Conservation (phyloP, 2,113 vertebrate genomes). For the Ctenodactylus gundi region DNA sequence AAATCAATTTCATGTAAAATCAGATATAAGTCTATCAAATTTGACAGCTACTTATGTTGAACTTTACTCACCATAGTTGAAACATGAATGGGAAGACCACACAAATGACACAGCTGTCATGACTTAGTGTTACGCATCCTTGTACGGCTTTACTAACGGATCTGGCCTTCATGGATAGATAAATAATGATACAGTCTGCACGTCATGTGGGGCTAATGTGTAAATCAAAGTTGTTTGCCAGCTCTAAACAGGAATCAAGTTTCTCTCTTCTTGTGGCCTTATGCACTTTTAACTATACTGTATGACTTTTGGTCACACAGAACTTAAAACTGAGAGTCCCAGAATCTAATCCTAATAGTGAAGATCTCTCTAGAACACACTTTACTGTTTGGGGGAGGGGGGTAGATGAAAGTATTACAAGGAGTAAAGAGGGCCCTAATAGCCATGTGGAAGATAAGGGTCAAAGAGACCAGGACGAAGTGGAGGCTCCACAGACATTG, state of each 20-base stretch:
- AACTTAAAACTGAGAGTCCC: neutral
- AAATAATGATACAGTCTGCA: neutral
- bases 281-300: neutral
- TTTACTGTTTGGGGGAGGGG: neutral
- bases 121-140: neutral
- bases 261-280: neutral
- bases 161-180: neutral
- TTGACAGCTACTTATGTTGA: neutral
- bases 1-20: conserved; percentile 12
- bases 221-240: neutral
- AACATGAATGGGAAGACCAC: neutral
- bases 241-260: neutral
- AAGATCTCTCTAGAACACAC: neutral
- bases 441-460: neutral
- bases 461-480: neutral
- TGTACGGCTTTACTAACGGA: neutral
- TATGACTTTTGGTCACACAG: neutral
- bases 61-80: neutral
- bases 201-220: neutral
- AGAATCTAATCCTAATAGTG: neutral
- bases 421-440: neutral
- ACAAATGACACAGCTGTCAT: neutral
- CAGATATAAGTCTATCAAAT: neutral
- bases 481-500: neutral
- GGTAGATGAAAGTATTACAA: neutral